Conservation (phyloP, 1,140 invertebrate genomes). For the Danaus melanippus region DNA sequence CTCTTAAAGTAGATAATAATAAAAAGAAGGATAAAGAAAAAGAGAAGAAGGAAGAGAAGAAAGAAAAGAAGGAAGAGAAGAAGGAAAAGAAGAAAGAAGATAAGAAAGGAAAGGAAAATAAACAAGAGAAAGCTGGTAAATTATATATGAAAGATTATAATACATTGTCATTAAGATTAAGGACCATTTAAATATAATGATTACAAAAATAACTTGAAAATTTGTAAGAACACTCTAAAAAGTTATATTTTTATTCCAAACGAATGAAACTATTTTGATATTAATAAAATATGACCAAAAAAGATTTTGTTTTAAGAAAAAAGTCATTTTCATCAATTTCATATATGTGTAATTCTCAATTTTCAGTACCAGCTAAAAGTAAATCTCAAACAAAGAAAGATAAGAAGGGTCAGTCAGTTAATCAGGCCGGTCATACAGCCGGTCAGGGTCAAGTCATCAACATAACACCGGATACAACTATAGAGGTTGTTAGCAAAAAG, state of each 20-base stretch:
- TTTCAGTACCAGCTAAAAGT: no score
- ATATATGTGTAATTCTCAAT: no score
- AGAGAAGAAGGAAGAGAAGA: slow-evolving; percentile 33
- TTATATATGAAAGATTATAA: slow-evolving; percentile 12
- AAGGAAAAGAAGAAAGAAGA: slow-evolving; percentile 25
- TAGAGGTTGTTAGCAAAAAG: slow-evolving; percentile 50
- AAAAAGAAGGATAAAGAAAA: slow-evolving; percentile 27
- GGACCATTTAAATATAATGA: slow-evolving; percentile 8
- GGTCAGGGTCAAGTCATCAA: slow-evolving; percentile 44
- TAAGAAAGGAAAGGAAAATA: slow-evolving; percentile 44
- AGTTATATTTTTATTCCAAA: no score
- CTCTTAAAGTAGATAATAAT: slow-evolving; percentile 8
- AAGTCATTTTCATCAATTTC: no score
- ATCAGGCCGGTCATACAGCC: slow-evolving; percentile 19
- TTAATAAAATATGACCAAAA: no score
- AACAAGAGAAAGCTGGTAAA: slow-evolving; percentile 45
- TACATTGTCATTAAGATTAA: no score
- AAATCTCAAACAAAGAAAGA: no score
- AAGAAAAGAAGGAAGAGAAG: slow-evolving; percentile 27
- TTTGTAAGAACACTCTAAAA: no score
- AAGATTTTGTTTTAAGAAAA: no score
- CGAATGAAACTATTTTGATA: no score
- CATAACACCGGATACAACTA: slow-evolving; percentile 49
- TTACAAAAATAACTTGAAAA: no score
- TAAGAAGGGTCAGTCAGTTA: slow-evolving; percentile 34